These are phyloP conservation scores for Progne subis DNA, from an alignment of 2,113 vertebrate species.

Conservation along the genomic window DNA sequence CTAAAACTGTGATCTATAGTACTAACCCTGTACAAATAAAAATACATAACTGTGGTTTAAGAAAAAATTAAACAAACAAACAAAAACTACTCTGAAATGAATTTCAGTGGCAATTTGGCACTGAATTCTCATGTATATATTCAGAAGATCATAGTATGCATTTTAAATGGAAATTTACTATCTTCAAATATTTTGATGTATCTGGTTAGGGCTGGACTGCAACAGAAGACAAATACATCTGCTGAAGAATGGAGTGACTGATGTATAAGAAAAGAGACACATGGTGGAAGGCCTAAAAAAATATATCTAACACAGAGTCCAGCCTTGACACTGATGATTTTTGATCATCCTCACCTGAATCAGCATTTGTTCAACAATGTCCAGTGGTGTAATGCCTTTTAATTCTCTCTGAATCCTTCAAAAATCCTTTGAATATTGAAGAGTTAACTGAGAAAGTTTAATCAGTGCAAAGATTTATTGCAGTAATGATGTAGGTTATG, in stretches of 20 bases:
- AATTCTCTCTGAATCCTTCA: background rate
- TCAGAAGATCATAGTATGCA: background rate
- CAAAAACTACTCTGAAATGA: background rate
- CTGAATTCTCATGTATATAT: background rate
- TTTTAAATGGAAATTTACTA: background rate
- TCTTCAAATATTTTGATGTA: background rate
- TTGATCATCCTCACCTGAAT: background rate
- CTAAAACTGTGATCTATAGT: background rate
- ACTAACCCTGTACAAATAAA: background rate
- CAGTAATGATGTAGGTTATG: background rate
- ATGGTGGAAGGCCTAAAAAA: background rate
- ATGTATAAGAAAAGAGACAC: fast-evolving
- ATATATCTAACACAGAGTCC: background rate
- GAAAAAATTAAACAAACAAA: background rate
- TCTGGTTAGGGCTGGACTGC: background rate
- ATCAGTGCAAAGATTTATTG: background rate
- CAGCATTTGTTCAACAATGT: background rate
- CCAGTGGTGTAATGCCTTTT: background rate
- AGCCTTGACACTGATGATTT: background rate
- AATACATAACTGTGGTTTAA: background rate
- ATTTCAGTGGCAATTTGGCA: background rate
- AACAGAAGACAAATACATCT: background rate
- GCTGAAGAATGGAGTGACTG: background rate
- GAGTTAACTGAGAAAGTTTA: background rate
- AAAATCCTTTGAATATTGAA: background rate